phyloP scores from a whole-genome alignment of 2,797 vertebrate species.

The Microhierax caerulescens region DNA sequence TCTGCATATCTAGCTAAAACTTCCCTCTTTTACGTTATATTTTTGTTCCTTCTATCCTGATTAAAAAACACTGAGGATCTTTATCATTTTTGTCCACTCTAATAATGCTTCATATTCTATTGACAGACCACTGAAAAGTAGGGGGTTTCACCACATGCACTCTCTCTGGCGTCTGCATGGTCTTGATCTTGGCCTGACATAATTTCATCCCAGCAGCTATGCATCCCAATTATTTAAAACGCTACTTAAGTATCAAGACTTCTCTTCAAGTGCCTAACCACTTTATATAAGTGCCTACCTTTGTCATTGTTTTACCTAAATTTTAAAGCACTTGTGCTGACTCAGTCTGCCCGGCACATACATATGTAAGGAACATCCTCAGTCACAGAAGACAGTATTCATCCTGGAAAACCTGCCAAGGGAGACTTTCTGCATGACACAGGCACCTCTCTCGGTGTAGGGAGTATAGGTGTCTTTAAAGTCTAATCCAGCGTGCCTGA shows the following conservation, averaged over 20 bases:
- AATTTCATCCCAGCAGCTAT: neutral
- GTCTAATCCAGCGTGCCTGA: neutral
- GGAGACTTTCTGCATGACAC: neutral
- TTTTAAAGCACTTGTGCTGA: neutral
- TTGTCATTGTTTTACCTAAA: neutral
- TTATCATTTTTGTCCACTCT: neutral
- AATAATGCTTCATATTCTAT: neutral
- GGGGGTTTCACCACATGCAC: accelerated
- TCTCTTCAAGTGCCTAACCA: neutral
- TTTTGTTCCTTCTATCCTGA: neutral
- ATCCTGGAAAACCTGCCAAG: neutral
- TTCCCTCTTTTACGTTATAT: neutral
- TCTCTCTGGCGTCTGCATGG: neutral
- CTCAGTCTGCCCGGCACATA: neutral
- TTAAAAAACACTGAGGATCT: neutral
- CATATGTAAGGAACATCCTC: neutral
- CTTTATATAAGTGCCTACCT: neutral
- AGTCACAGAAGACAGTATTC: neutral
- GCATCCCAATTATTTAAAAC: neutral
- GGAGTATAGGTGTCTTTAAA: neutral
- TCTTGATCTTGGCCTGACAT: neutral
- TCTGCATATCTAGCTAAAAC: neutral
- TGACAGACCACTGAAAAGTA: neutral
- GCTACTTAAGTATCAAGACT: neutral
- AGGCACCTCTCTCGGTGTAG: neutral